Conservation (phyloP, 2,888 invertebrate species). For the Phrixothrix hirtus region DNA sequence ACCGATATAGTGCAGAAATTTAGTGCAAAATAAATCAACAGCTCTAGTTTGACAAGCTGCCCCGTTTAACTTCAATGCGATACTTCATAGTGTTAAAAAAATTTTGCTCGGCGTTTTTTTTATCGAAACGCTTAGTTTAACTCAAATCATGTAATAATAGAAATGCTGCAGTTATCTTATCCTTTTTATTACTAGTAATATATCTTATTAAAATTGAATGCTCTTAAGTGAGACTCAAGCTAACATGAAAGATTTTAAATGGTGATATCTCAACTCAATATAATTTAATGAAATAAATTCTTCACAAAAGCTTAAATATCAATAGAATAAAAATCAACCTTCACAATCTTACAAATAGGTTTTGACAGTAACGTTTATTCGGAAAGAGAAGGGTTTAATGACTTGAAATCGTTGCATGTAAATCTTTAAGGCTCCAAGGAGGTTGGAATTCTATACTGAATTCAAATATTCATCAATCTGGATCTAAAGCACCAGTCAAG, state of each 20-base stretch:
- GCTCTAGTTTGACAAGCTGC: no score
- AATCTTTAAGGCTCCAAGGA: slow-evolving; percentile 22
- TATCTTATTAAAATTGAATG: background rate
- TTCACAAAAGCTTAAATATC: background rate
- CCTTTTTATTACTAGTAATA: background rate
- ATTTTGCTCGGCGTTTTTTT: no score
- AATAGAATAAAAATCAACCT: background rate
- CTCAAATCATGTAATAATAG: background rate
- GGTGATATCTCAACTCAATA: background rate
- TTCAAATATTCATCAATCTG: slow-evolving; percentile 30
- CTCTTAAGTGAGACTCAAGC: no score
- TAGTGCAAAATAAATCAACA: no score
- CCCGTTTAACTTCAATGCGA: no score
- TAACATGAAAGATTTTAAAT: no score
- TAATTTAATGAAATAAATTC: background rate
- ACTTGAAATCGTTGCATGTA: slow-evolving; percentile 24
- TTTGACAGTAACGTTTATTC: slow-evolving; percentile 18
- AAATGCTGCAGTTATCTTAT: background rate
- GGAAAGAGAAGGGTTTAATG: slow-evolving; percentile 26
- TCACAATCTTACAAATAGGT: background rate
- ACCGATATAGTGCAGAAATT: no score
- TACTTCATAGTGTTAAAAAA: no score
- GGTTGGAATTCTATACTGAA: slow-evolving; percentile 22
- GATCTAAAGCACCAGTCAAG: slow-evolving; percentile 25
- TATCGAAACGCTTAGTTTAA: background rate